A percentile compares a stretch with the other conserved stretches of the same genome.
These are phyloP conservation scores for Paraplagusia blochii DNA, from an alignment of 2,113 vertebrate genomes.

Conservation along the genomic window DNA sequence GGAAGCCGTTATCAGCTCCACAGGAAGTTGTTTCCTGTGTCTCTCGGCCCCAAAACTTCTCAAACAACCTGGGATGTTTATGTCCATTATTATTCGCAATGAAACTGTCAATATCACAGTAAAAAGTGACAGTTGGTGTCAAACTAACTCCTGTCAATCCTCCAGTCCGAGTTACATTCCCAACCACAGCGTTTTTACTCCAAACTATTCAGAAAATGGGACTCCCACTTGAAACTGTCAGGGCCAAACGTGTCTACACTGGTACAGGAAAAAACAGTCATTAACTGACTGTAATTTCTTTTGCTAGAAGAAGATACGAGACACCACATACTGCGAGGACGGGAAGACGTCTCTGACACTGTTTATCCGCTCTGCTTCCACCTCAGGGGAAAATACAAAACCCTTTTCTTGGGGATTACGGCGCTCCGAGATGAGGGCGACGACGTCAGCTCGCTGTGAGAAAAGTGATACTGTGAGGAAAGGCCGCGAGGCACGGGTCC, in stretches of 20 bases:
- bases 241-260: constrained; percentile 23
- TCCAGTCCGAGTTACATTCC: constrained; percentile 5
- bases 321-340: constrained; percentile 40
- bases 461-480: constrained; percentile 49
- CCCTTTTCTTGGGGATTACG: constrained; percentile 23
- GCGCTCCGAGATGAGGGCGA: constrained; percentile 60
- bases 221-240: constrained; percentile 20
- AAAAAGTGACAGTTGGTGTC: neutral
- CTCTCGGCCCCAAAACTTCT: constrained; percentile 30
- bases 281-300: constrained; percentile 43
- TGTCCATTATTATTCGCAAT: constrained; percentile 18
- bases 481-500: constrained; percentile 22
- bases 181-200: constrained; percentile 22
- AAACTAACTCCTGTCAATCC: neutral
- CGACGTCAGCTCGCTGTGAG: constrained; percentile 54
- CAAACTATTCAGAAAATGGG: constrained; percentile 45
- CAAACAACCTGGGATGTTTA: constrained; percentile 44
- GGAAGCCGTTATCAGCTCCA: constrained; percentile 54
- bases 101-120: neutral
- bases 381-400: constrained; percentile 50
- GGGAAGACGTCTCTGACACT: constrained; percentile 34
- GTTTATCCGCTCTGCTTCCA: constrained; percentile 47
- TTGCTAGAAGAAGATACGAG: constrained; percentile 18
- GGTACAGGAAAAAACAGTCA: constrained; percentile 39
- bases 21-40: constrained; percentile 62